A percentile compares a stretch with the other conserved stretches of the same genome.
phyloP scores from a whole-genome alignment of 2,888 invertebrate species.

The Idaea dimidiata region DNA sequence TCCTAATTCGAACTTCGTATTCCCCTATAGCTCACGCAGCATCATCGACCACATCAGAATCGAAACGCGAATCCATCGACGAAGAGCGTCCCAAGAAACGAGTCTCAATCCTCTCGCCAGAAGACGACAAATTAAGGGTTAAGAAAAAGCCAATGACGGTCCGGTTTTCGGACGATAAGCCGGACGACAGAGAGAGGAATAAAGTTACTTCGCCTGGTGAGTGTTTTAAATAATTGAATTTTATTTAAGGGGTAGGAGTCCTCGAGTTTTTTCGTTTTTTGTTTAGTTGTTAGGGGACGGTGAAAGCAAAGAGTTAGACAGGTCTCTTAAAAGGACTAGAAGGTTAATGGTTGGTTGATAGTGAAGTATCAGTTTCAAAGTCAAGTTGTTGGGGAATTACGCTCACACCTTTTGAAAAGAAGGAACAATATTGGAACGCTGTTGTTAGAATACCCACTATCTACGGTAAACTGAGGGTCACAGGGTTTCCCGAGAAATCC shows the following conservation, averaged over 20 bases:
- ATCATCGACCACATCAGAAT: conserved; percentile 40
- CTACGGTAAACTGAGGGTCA: too few relatives aligned
- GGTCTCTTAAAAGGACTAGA: too few relatives aligned
- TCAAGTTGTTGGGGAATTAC: too few relatives aligned
- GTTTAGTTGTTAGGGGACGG: too few relatives aligned
- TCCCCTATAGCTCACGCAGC: conserved; percentile 17
- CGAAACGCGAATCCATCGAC: conserved; percentile 53
- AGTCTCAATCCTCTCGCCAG: conserved; percentile 67
- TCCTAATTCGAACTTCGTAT: not conserved
- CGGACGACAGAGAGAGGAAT: conserved; percentile 58
- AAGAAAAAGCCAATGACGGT: conserved; percentile 75
- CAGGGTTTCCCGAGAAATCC: too few relatives aligned
- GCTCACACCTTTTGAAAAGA: too few relatives aligned
- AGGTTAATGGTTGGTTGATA: too few relatives aligned
- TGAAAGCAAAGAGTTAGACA: too few relatives aligned
- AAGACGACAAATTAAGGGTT: conserved; percentile 64
- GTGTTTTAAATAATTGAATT: conserved; percentile 23
- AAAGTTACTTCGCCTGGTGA: conserved; percentile 69
- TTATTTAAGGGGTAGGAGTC: not conserved
- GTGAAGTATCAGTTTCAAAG: too few relatives aligned
- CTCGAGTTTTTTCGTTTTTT: too few relatives aligned
- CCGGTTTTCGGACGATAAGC: conserved; percentile 70
- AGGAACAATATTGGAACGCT: too few relatives aligned
- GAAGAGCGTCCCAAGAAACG: conserved; percentile 72
- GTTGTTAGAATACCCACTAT: too few relatives aligned